Conservation (phyloP, 2,888 invertebrate genomes). For the Alsophila aescularia region DNA sequence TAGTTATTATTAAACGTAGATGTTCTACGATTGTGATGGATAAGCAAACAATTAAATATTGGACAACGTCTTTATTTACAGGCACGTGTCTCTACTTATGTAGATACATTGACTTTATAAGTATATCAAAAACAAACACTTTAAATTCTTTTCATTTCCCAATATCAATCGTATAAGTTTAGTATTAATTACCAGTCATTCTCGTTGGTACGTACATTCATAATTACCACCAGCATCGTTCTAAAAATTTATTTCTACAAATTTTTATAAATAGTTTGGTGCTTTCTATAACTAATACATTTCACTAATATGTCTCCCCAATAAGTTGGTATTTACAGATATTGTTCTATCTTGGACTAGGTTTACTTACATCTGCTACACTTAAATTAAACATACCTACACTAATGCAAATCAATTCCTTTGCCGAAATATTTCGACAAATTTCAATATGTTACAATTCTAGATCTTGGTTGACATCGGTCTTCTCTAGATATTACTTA, state of each 20-base stretch:
- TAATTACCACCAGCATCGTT: background rate
- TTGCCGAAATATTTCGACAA: slow-evolving; percentile 6
- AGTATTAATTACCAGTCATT: slow-evolving; percentile 1
- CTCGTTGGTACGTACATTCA: background rate
- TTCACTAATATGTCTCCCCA: slow-evolving; percentile 41
- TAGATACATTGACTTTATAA: slow-evolving; percentile 2
- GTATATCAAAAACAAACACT: slow-evolving; percentile 1
- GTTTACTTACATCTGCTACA: background rate
- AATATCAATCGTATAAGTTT: background rate
- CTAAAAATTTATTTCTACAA: no score
- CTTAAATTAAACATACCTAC: slow-evolving; percentile 7
- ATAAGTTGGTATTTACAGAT: slow-evolving; percentile 18
- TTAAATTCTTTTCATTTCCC: background rate
- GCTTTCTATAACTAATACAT: slow-evolving; percentile 24
- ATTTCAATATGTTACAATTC: slow-evolving; percentile 10
- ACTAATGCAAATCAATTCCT: slow-evolving; percentile 16
- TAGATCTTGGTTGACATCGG: background rate
- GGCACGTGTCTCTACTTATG: slow-evolving; percentile 15
- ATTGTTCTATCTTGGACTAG: background rate
- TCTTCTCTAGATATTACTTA: background rate
- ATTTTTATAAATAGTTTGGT: slow-evolving; percentile 19
- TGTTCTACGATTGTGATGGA: background rate
- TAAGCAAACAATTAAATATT: slow-evolving; percentile 17
- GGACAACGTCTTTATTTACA: slow-evolving; percentile 32
- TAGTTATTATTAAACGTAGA: slow-evolving; percentile 12